These are phyloP conservation scores for Beaufortia kweichowensis DNA, from an alignment of 2,113 vertebrate genomes.

Conservation along the genomic window DNA sequence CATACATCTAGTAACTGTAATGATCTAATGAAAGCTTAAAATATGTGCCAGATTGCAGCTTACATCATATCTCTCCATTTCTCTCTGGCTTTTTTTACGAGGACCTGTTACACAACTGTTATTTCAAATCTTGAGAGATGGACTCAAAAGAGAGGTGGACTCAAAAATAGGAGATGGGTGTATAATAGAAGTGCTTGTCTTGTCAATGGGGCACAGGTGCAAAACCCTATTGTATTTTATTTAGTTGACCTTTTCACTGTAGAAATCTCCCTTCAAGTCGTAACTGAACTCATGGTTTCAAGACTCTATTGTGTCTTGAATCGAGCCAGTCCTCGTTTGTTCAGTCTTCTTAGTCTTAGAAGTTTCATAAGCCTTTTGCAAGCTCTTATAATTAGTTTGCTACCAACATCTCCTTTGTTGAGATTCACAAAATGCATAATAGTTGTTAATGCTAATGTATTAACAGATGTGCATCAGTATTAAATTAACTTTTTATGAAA, in stretches of 20 bases:
- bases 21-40: slow-evolving; percentile 1
- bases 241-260: slow-evolving; percentile 13
- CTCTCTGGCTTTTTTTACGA: not conserved
- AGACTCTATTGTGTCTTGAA: not conserved
- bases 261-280: not conserved
- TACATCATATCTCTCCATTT: not conserved
- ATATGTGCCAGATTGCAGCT: not conserved
- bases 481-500: not conserved
- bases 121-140: not conserved
- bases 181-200: slow-evolving; percentile 26
- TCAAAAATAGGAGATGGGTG: not conserved
- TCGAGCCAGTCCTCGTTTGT: slow-evolving; percentile 10
- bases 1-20: not conserved
- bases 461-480: not conserved
- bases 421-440: too few species aligned
- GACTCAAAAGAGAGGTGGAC: not conserved
- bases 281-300: not conserved
- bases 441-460: too few species aligned
- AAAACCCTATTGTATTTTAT: slow-evolving; percentile 19
- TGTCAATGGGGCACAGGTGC: slow-evolving; percentile 25
- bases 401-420: too few species aligned
- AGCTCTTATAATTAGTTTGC: not conserved
- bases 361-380: not conserved
- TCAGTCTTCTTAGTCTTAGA: slow-evolving; percentile 15
- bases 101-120: not conserved